These are phyloP conservation scores for Cotesia vestalis DNA, from an alignment of 1,140 invertebrate genomes.

Conservation along the genomic window DNA sequence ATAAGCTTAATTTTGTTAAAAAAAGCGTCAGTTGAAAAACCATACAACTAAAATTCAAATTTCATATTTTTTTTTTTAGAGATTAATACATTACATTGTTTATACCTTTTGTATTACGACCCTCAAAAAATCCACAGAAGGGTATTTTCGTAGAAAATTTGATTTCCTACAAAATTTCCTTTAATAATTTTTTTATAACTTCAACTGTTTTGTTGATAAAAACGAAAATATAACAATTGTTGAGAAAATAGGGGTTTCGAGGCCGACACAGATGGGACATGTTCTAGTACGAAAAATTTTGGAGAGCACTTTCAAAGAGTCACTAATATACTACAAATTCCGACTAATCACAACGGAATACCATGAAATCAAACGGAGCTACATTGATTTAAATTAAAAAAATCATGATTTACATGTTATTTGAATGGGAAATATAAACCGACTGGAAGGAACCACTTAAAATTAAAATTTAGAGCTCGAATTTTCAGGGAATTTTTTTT, in stretches of 20 bases:
- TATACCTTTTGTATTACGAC: not conserved
- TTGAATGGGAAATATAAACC: too few relatives aligned
- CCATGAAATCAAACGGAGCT: too few relatives aligned
- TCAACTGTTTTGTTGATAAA: slow-evolving; percentile 17
- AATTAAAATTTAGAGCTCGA: not conserved
- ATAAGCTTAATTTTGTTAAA: slow-evolving; percentile 11
- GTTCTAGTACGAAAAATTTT: slow-evolving; percentile 14
- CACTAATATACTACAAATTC: slow-evolving; percentile 19
- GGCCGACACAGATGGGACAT: not conserved
- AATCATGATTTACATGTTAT: too few relatives aligned
- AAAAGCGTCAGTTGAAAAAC: too few relatives aligned
- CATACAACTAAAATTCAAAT: too few relatives aligned
- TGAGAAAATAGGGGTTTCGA: not conserved
- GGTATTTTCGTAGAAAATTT: not conserved
- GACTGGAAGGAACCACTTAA: too few relatives aligned
- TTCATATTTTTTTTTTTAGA: too few relatives aligned
- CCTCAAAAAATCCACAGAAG: not conserved
- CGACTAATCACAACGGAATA: not conserved
- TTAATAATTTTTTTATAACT: slow-evolving; percentile 4
- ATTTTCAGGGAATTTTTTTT: too few relatives aligned
- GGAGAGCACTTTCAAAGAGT: slow-evolving; percentile 15
- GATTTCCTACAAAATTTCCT: slow-evolving; percentile 15
- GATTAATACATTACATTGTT: not conserved
- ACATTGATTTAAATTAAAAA: too few relatives aligned
- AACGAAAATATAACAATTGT: slow-evolving; percentile 3